Conservation (phyloP, 2,113 vertebrate species). For the Rhinoptilus africanus region DNA sequence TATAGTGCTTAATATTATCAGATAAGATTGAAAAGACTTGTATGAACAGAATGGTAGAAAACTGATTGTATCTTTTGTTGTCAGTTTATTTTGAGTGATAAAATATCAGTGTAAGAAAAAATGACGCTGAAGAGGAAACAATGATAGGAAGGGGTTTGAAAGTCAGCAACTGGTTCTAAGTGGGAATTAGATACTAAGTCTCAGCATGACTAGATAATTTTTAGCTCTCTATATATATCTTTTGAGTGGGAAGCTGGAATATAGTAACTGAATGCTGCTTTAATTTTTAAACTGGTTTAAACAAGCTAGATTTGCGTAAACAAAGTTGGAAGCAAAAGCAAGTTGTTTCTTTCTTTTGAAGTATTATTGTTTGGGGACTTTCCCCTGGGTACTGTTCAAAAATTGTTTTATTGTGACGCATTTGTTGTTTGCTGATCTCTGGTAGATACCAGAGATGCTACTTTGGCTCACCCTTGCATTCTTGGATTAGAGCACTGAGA, state of each 20-base stretch:
- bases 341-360: not conserved
- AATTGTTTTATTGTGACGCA: slow-evolving; percentile 42
- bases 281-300: slow-evolving; percentile 33
- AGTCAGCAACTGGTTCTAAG: slow-evolving; percentile 50
- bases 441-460: slow-evolving; percentile 13
- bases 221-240: slow-evolving; percentile 70
- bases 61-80: not conserved
- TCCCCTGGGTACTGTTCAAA: not conserved
- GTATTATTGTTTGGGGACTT: slow-evolving; percentile 2
- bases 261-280: slow-evolving; percentile 50
- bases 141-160: slow-evolving; percentile 8
- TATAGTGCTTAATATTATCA: not conserved
- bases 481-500: slow-evolving; percentile 58
- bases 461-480: slow-evolving; percentile 55
- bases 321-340: slow-evolving; percentile 47
- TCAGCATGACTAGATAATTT: slow-evolving; percentile 57
- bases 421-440: not conserved
- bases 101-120: slow-evolving; percentile 3
- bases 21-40: not conserved
- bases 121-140: slow-evolving; percentile 10
- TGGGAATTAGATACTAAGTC: slow-evolving; percentile 55
- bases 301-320: not conserved
- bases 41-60: not conserved
- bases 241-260: slow-evolving; percentile 65
- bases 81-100: not conserved